These are phyloP conservation scores for Lydus trimaculatus DNA, from an alignment of 2,888 invertebrate species.

Conservation along the genomic window DNA sequence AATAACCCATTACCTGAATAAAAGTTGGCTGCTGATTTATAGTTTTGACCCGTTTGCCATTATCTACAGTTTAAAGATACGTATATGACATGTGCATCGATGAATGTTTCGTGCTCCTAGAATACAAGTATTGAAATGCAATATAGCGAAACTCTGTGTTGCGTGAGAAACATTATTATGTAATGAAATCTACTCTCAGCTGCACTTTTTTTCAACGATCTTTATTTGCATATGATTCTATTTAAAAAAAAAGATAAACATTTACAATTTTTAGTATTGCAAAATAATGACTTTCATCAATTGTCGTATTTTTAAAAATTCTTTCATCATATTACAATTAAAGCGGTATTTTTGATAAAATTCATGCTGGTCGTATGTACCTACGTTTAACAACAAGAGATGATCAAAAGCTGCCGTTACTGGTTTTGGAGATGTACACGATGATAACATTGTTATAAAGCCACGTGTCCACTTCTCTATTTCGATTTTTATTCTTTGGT, in stretches of 20 bases:
- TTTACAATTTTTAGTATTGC: no score
- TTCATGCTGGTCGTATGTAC: background rate
- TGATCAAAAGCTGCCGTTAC: constrained; percentile 13
- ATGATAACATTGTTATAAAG: constrained; percentile 11
- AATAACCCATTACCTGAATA: constrained; percentile 6
- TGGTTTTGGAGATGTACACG: constrained; percentile 11
- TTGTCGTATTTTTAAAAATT: no score
- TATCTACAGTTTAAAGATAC: background rate
- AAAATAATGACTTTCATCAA: no score
- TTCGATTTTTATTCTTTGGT: background rate
- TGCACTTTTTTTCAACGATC: background rate
- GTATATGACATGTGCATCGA: background rate
- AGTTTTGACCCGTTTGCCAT: background rate
- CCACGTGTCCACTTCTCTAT: constrained; percentile 10
- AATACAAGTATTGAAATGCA: background rate
- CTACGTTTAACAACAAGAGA: background rate
- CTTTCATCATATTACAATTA: background rate
- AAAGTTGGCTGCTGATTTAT: constrained; percentile 2
- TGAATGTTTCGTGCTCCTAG: no score
- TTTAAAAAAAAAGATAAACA: no score
- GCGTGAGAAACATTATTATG: constrained; percentile 9
- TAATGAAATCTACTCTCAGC: background rate
- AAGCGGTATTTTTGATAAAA: background rate
- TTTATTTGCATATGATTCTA: no score
- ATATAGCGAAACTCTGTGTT: background rate